Base-by-base conservation (phyloP, 2,113 vertebrate species). In the Nanorana parkeri region DNA sequence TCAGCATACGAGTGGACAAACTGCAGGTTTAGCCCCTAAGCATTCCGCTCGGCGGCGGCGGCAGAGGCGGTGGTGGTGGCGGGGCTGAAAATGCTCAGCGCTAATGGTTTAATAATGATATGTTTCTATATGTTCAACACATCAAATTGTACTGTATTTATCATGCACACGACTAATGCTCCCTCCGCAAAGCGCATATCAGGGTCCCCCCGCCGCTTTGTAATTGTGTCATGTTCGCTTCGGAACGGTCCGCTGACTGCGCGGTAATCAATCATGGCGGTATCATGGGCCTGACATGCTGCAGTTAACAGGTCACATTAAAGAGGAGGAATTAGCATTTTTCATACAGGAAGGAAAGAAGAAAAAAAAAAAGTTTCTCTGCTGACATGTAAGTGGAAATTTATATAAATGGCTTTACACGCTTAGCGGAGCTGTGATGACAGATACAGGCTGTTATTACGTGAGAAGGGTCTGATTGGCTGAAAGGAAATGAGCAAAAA, bases 71-170 rank as follows among this genome's bases (percentile, higher is more conserved):
- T 2, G 32, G 2, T 5, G 32, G 32, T 5, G 32, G 32, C 32
- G 32, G 8, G 32, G 8, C 8, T 4, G 29, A 36, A 36, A 36
- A 6, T 36, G 32, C 26, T 0, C 17, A 2, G 19, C 17, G 7
- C 60, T 77, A 77, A 77, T 77, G 74, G 74, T 51, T 64, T 20
- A 4, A 28, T 77, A 77, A 77, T 77, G 74, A 63, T 20, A 77
- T 52, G 74, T 64, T 77, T 77, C 60, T 64, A 77, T 64, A 77
- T 41, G 60, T 77, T 77, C 3, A 23, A 21, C 23, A 23, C 60
- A 77, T 64, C 26, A 77, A 64, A 28, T 63, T 17, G 51, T 26
- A 55, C 47, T 17, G 60, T 77, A 64, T 64, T 65, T 65, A 64
- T 63, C 58, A 77, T 20, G 60, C 7, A 23, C n/a, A 3, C 28